Percentiles rank a stretch among this genome's conserved stretches.
Evolutionary conservation across 2,797 vertebrate species (phyloP).

Genomic region (Octomys mimax): DNA sequence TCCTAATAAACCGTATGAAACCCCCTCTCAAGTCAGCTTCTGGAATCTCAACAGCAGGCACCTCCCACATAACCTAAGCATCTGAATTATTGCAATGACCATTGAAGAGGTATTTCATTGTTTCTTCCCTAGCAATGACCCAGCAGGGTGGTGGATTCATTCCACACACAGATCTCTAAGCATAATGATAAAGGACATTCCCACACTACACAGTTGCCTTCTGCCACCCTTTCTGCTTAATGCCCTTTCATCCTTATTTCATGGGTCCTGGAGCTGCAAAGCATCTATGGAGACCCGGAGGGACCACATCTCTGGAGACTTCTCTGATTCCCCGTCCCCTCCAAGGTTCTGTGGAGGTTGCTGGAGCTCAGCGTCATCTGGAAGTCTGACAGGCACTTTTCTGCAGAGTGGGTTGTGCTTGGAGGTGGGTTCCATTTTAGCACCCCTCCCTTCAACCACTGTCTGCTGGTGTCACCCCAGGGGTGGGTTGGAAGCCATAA

Average conservation of each 20-base stretch:
- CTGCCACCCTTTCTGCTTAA: neutral
- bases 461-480: conserved; percentile 15
- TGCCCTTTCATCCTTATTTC: neutral
- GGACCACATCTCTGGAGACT: neutral
- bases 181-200: neutral
- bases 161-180: neutral
- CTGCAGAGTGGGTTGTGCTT: neutral
- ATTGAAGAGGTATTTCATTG: neutral
- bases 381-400: neutral
- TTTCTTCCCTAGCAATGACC: neutral
- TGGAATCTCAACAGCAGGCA: neutral
- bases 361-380: conserved; percentile 20
- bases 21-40: neutral
- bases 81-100: neutral
- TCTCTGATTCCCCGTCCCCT: neutral
- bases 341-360: neutral
- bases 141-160: neutral
- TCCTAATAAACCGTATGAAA: neutral
- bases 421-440: conserved; percentile 49
- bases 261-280: neutral
- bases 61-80: neutral
- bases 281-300: neutral
- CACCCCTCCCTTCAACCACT: conserved; percentile 10
- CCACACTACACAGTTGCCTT: neutral
- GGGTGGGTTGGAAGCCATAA: neutral